A percentile compares a stretch with the other conserved stretches of the same genome.
These are phyloP conservation scores for Rhyacophila brunnea DNA, from an alignment of 1,140 invertebrate genomes.

Conservation along the genomic window DNA sequence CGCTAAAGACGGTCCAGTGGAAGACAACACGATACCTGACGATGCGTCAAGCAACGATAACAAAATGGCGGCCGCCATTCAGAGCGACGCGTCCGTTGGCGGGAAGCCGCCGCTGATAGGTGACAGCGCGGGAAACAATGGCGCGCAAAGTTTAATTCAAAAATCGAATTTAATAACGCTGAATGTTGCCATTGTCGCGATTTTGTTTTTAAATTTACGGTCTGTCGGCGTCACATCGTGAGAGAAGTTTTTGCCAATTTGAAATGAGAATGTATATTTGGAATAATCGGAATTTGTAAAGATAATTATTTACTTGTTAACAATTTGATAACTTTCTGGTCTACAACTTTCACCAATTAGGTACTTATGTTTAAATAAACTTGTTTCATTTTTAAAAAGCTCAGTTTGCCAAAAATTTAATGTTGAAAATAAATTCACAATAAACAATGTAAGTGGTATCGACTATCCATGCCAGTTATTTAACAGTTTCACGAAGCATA, in stretches of 20 bases:
- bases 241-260: no score
- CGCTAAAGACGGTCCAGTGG: conserved; percentile 6
- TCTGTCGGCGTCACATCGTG: background rate
- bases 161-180: background rate
- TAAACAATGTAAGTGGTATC: no score
- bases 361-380: no score
- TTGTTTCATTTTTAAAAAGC: no score
- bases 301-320: no score
- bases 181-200: background rate
- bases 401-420: no score
- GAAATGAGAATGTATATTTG: background rate
- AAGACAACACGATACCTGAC: conserved; percentile 8
- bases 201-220: background rate
- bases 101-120: conserved; percentile 16
- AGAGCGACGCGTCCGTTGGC: conserved; percentile 24
- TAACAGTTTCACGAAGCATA: no score
- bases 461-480: no score
- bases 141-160: background rate
- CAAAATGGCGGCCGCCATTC: conserved; percentile 32
- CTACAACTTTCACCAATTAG: no score
- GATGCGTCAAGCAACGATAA: conserved; percentile 6
- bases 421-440: no score
- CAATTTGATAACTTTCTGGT: no score
- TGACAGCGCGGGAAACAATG: conserved; percentile 8
- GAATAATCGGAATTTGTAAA: no score